Conservation (phyloP, 2,797 vertebrate species). For the Falco columbarius region DNA sequence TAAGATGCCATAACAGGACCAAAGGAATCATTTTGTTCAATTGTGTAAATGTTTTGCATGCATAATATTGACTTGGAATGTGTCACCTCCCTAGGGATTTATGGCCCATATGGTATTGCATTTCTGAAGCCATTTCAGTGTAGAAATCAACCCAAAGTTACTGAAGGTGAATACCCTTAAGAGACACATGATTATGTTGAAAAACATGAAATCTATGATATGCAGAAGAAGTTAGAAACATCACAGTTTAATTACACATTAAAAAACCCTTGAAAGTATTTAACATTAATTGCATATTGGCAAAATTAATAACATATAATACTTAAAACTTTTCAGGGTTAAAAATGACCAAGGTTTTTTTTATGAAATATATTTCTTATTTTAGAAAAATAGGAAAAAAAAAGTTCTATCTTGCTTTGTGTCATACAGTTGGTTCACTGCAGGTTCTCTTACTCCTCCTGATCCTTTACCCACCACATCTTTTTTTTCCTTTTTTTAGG, state of each 20-base stretch:
- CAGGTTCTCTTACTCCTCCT: neutral
- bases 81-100: neutral
- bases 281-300: too few species aligned
- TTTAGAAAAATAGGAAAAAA: neutral
- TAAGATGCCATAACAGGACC: neutral
- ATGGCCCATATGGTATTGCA: neutral
- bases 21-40: neutral
- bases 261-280: neutral
- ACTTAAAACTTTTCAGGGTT: neutral
- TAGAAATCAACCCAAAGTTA: neutral
- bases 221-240: neutral
- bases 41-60: neutral
- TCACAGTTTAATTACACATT: neutral
- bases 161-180: neutral
- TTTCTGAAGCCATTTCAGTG: neutral
- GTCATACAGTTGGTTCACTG: neutral
- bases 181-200: neutral
- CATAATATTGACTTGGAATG: neutral
- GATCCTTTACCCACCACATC: neutral
- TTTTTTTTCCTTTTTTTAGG: neutral
- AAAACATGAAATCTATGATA: neutral
- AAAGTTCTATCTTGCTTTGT: neutral
- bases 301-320: neutral
- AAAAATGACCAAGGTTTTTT: neutral
- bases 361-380: neutral